Conservation (phyloP, 92 coral and sea anemone genomes). For the Blastomussa wellsi region DNA sequence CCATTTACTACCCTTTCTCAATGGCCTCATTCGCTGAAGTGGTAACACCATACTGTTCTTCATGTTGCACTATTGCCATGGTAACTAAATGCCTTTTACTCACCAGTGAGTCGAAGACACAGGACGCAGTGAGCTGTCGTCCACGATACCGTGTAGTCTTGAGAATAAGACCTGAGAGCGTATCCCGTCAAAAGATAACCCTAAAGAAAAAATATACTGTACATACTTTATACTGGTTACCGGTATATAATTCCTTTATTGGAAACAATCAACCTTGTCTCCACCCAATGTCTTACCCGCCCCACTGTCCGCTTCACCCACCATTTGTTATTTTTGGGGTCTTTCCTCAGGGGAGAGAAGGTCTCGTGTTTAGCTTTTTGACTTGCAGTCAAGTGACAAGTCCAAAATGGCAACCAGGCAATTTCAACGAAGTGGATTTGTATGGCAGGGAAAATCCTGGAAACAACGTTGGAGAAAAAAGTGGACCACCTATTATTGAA, state of each 20-base stretch:
- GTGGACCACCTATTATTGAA: no score
- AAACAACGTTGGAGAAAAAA: no score
- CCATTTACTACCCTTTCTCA: neutral
- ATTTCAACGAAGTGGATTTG: no score
- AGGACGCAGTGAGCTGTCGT: conserved; percentile 94
- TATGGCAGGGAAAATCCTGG: no score
- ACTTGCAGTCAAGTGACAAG: neutral
- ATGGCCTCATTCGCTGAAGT: no score
- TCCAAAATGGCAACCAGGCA: no score
- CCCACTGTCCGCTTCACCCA: no score
- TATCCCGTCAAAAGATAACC: conserved; percentile 78
- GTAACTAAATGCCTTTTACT: conserved; percentile 15
- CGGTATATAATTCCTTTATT: neutral
- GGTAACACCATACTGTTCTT: neutral
- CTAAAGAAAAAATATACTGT: conserved; percentile 30
- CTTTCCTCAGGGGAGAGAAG: no score
- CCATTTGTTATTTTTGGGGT: no score
- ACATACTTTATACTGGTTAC: neutral
- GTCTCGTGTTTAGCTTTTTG: neutral
- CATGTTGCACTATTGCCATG: neutral
- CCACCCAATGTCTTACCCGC: no score
- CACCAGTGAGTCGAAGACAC: conserved; percentile 86
- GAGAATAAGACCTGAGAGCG: conserved; percentile 65
- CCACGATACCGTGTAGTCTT: conserved; percentile 86
- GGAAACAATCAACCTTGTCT: neutral